Conservation (phyloP, 2,797 vertebrate genomes). For the Atherinosoma microstoma region DNA sequence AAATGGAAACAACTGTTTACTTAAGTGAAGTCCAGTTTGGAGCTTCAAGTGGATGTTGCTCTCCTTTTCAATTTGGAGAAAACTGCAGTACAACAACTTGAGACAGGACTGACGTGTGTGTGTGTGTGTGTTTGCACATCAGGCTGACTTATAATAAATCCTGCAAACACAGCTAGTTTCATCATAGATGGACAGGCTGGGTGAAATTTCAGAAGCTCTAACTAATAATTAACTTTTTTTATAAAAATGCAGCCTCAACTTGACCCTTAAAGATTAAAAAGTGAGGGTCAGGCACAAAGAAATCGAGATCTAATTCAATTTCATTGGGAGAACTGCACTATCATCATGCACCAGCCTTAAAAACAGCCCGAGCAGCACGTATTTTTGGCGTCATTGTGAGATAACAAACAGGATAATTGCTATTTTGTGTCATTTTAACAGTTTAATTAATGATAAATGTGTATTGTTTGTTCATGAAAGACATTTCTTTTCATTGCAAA, state of each 20-base stretch:
- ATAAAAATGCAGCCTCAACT: conserved; percentile 1
- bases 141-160: conserved; percentile 26
- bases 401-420: not conserved
- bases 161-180: conserved; percentile 20
- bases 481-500: not conserved
- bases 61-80: too few species aligned
- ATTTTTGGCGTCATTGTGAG: not conserved
- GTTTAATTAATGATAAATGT: not conserved
- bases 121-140: conserved; percentile 5
- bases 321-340: not conserved
- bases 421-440: not conserved
- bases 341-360: not conserved
- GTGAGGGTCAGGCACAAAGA: not conserved
- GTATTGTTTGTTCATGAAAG: not conserved
- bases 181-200: conserved; percentile 3
- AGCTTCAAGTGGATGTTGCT: not conserved
- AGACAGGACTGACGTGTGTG: conserved; percentile 1
- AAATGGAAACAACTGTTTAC: not conserved
- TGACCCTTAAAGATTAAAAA: conserved; percentile 28
- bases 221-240: conserved; percentile 6
- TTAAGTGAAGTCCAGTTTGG: too few species aligned
- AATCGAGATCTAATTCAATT: not conserved
- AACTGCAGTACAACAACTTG: not conserved
- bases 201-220: not conserved
- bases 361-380: not conserved